Evolutionary conservation across 1,140 invertebrate genomes (phyloP), one percentile per base, ranked within the genome.

Genomic region (Eriocheir sinensis): DNA sequence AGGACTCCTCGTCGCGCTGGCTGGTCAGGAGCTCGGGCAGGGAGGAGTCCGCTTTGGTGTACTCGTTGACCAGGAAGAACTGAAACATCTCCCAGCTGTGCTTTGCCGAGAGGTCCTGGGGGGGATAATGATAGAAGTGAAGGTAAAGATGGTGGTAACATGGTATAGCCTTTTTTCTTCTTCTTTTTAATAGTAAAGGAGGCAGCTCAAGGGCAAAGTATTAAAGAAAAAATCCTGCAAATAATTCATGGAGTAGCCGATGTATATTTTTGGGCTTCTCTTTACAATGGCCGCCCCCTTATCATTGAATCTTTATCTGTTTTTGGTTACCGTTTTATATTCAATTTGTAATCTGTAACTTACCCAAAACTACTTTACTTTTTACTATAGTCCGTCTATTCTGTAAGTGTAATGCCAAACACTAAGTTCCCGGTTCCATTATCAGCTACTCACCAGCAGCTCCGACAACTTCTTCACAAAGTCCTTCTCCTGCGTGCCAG

Each of bases 71-170:
- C 34, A 94, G 72, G 83, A 94, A 94, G 36, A 94, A 32, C 60
- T 94, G 86, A 41, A 94, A 89, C n/a, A 94, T 38, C 36, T 94
- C 93, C 93, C 93, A 89, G 60, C 93, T 94, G 21, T 94, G 93
- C 38, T 8, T n/a, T 89, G 93, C 93, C 2, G 85, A 44, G n/a
- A 94, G 38, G 48, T 94, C 72, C 93, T 94, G 60, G 0, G n/a
- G 53, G 89, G 0, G 36, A 36, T 34, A 30, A 27, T 86, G 34
- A 38, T 27, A 86, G 2, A 0, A 9, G 38, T 0, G 40, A 9
- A 36, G n/a, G n/a, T n/a, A n/a, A n/a, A n/a, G n/a, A n/a, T n/a
- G n/a, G n/a, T n/a, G n/a, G n/a, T 0, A 27, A 17, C 21, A 0
- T 79, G 72, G 72, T 17, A 79, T 30, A 79, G 30, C 2, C 21